phyloP scores from a whole-genome alignment of 1,140 invertebrate genomes.

The Drosophila orosa region DNA sequence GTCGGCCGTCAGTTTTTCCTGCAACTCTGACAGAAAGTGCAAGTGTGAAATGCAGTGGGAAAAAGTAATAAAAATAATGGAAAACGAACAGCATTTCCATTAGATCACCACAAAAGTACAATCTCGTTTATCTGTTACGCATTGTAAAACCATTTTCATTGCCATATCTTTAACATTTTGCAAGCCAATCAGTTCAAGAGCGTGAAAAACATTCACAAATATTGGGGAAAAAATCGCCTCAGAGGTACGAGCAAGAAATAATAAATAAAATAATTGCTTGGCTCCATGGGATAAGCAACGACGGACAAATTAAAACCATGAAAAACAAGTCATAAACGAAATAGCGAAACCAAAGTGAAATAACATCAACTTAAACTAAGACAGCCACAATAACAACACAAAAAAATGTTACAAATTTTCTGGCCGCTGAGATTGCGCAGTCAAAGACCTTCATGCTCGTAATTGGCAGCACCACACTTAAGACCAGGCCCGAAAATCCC shows the following conservation, averaged over 20 bases:
- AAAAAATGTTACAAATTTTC: slow-evolving; percentile 79
- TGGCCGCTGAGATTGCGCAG: slow-evolving; percentile 69
- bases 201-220: slow-evolving; percentile 58
- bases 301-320: slow-evolving; percentile 77
- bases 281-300: slow-evolving; percentile 58
- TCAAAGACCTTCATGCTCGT: slow-evolving; percentile 82
- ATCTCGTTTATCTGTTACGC: slow-evolving; percentile 12
- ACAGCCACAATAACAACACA: slow-evolving; percentile 32
- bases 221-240: slow-evolving; percentile 27
- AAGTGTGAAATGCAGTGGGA: slow-evolving; percentile 43
- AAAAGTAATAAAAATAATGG: slow-evolving; percentile 17
- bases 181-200: slow-evolving; percentile 78
- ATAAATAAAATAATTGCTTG: slow-evolving; percentile 65
- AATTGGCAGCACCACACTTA: slow-evolving; percentile 67
- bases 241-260: slow-evolving; percentile 34
- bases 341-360: slow-evolving; percentile 51
- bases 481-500: slow-evolving; percentile 49
- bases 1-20: slow-evolving; percentile 29
- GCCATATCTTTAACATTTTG: slow-evolving; percentile 58
- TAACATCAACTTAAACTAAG: slow-evolving; percentile 51
- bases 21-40: slow-evolving; percentile 50
- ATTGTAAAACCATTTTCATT: slow-evolving; percentile 65
- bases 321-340: slow-evolving; percentile 73
- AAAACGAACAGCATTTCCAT: slow-evolving; percentile 27
- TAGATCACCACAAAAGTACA: slow-evolving; percentile 10